Percentiles rank a stretch among this genome's conserved stretches.
Evolutionary conservation across 2,797 vertebrate genomes (phyloP).

Genomic region (Coreius guichenoti): DNA sequence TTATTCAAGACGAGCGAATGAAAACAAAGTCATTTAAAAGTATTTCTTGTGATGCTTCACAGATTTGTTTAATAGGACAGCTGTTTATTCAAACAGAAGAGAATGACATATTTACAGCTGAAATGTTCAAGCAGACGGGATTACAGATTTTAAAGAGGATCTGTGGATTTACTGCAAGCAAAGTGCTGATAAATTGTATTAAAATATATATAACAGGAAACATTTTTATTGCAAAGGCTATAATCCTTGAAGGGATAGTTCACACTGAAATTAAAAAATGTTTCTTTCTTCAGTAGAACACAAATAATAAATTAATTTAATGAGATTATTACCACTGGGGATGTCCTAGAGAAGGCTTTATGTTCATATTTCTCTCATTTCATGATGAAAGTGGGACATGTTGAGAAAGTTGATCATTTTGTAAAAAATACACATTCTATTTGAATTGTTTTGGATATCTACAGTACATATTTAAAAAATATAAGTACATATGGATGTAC

Average conservation of each 20-base stretch:
- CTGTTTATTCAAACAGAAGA: constrained; percentile 18
- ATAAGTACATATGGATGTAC: background rate
- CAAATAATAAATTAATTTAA: background rate
- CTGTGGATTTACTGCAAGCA: background rate
- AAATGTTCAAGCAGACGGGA: background rate
- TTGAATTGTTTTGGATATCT: background rate
- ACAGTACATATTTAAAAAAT: background rate
- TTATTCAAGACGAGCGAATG: background rate
- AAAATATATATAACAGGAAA: background rate
- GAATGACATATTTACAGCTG: constrained; percentile 1
- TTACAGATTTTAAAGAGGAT: constrained; percentile 19
- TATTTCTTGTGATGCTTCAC: constrained; percentile 16
- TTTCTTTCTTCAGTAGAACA: background rate
- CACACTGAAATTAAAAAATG: background rate
- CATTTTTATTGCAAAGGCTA: background rate
- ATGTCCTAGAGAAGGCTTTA: background rate
- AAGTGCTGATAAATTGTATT: background rate
- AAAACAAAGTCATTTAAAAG: constrained; percentile 28
- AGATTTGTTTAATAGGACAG: constrained; percentile 29
- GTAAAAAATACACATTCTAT: background rate
- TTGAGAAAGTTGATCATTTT: background rate
- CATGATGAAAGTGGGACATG: background rate
- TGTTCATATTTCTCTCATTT: background rate
- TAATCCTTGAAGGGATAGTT: background rate
- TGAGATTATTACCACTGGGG: background rate